phyloP scores from a whole-genome alignment of 2,113 vertebrate species.

The Salvelinus fontinalis region DNA sequence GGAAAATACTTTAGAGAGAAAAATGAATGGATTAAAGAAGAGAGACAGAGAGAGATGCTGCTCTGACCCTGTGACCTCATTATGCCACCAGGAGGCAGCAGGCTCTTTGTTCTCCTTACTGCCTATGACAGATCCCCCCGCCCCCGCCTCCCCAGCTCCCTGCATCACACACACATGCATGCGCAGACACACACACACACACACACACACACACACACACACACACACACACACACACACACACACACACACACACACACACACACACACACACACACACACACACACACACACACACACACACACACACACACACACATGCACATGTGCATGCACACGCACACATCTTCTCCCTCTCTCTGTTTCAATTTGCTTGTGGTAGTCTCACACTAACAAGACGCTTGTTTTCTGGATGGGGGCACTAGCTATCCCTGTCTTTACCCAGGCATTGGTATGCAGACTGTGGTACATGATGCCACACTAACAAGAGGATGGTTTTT shows the following conservation, averaged over 20 bases:
- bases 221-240: too few species aligned
- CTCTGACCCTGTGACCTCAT: constrained; percentile 80
- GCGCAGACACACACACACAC: background rate
- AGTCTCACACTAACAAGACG: background rate
- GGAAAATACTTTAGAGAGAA: background rate
- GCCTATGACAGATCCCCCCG: constrained; percentile 5
- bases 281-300: background rate
- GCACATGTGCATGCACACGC: too few species aligned
- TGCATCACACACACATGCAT: background rate
- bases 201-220: too few species aligned
- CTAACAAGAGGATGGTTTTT: constrained; percentile 31
- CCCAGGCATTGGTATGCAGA: background rate
- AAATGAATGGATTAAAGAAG: background rate
- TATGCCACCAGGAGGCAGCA: constrained; percentile 73
- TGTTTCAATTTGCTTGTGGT: constrained; percentile 30
- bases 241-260: too few species aligned
- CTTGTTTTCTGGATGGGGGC: background rate
- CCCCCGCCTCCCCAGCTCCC: background rate
- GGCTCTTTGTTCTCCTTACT: constrained; percentile 62
- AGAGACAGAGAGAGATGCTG: background rate
- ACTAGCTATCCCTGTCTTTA: background rate
- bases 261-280: background rate
- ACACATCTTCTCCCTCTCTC: constrained; percentile 6
- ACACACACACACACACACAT: too few species aligned
- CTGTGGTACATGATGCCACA: constrained; percentile 1